phyloP scores from a whole-genome alignment of 30 jellyfish, hydroid and myxozoan genomes.

The Cassiopea andromeda region DNA sequence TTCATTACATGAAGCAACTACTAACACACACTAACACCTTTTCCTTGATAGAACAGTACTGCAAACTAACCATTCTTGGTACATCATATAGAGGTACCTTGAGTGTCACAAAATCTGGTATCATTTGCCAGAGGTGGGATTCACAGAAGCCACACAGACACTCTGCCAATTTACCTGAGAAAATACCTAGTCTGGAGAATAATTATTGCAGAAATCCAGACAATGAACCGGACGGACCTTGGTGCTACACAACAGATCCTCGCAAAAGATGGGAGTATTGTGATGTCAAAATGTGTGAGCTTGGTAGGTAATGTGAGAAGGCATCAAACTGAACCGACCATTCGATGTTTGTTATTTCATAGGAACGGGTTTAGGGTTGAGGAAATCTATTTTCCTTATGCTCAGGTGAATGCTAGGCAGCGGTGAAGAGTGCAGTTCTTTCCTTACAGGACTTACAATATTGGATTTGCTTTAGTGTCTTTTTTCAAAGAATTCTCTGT shows the following conservation, averaged over 20 bases:
- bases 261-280: slow-evolving; percentile 73
- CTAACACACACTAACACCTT: slow-evolving; percentile 65
- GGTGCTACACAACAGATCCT: slow-evolving; percentile 76
- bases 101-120: slow-evolving; percentile 60
- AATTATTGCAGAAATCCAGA: slow-evolving; percentile 79
- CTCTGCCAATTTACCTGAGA: slow-evolving; percentile 38
- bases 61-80: slow-evolving; percentile 64
- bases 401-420: no score
- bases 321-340: slow-evolving; percentile 27
- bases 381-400: background rate
- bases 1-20: background rate
- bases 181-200: slow-evolving; percentile 50
- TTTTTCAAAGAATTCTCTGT: no score
- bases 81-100: slow-evolving; percentile 54
- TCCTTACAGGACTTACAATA: no score
- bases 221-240: slow-evolving; percentile 78
- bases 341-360: background rate
- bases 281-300: slow-evolving; percentile 46
- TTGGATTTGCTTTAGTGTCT: no score
- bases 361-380: background rate
- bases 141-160: slow-evolving; percentile 66
- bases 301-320: slow-evolving; percentile 59
- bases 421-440: no score
- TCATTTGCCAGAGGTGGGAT: slow-evolving; percentile 73
- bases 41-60: slow-evolving; percentile 70